phyloP scores from a whole-genome alignment of 30 jellyfish, hydroid and myxozoan species.

The Catostylus mosaicus region DNA sequence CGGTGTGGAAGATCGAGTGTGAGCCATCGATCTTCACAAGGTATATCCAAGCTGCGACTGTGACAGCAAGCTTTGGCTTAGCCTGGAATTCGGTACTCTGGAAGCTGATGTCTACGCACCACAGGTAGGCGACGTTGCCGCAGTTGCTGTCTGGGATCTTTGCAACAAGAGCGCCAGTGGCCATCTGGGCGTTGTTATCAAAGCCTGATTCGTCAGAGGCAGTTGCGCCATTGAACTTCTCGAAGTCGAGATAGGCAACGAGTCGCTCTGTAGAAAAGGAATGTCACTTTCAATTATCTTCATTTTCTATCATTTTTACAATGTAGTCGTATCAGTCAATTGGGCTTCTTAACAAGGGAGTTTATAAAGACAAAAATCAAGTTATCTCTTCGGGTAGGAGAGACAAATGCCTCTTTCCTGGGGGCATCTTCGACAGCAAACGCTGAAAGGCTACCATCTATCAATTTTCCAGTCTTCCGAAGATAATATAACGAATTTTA shows the following conservation, averaged over 20 bases:
- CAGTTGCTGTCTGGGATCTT: slow-evolving; percentile 91
- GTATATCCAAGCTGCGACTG: slow-evolving; percentile 94
- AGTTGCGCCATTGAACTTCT: slow-evolving; percentile 76
- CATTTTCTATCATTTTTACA: too few relatives aligned
- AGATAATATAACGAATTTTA: too few relatives aligned
- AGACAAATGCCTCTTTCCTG: too few relatives aligned
- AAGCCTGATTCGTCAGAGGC: slow-evolving; percentile 91
- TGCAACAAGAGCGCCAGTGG: slow-evolving; percentile 80
- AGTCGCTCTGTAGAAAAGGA: slow-evolving; percentile 84
- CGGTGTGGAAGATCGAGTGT: slow-evolving; percentile 92
- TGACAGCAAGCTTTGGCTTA: slow-evolving; percentile 90
- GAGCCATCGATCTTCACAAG: slow-evolving; percentile 80
- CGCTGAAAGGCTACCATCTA: too few relatives aligned
- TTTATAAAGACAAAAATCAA: too few relatives aligned
- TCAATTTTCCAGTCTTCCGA: too few relatives aligned
- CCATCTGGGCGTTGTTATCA: slow-evolving; percentile 90
- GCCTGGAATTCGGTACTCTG: slow-evolving; percentile 87
- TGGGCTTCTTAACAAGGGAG: too few relatives aligned
- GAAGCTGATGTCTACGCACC: slow-evolving; percentile 69
- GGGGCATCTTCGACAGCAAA: too few relatives aligned
- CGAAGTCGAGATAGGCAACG: slow-evolving; percentile 88
- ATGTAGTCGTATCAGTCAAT: too few relatives aligned
- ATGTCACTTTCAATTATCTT: too few relatives aligned
- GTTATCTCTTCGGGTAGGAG: too few relatives aligned
- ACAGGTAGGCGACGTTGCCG: slow-evolving; percentile 93